Conservation (phyloP, 2,113 vertebrate species). For the Etheostoma spectabile region DNA sequence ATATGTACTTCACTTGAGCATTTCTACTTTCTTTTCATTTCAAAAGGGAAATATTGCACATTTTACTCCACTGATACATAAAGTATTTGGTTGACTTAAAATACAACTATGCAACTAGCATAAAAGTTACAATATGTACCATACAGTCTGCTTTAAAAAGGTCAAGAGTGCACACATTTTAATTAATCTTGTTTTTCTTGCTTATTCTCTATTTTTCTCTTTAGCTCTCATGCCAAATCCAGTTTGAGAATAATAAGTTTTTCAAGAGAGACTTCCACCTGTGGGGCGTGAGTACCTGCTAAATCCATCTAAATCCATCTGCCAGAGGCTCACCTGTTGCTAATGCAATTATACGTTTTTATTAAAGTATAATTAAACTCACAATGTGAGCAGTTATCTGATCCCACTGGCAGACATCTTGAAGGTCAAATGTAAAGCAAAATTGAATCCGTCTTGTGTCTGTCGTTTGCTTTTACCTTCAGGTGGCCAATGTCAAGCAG, state of each 20-base stretch:
- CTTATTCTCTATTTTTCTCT: conserved; percentile 3
- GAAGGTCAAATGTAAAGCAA: not conserved
- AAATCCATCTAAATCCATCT: not conserved
- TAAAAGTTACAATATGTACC: not conserved
- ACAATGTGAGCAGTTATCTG: not conserved
- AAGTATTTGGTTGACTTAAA: not conserved
- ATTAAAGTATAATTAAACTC: too few species aligned
- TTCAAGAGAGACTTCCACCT: conserved; percentile 91
- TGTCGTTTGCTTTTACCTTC: not conserved
- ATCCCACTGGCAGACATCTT: not conserved
- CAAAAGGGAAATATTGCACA: not conserved
- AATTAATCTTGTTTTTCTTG: not conserved
- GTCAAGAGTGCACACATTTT: not conserved
- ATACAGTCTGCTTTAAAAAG: not conserved
- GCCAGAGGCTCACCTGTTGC: not conserved
- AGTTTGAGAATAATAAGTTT: conserved; percentile 91
- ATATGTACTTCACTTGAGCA: not conserved
- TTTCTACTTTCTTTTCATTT: not conserved
- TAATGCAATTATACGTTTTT: too few species aligned
- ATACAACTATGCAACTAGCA: not conserved
- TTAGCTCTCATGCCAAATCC: conserved; percentile 89
- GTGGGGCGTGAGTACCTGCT: conserved; percentile 91
- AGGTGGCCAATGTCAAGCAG: conserved; percentile 88
- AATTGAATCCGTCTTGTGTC: not conserved
- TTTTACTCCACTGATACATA: not conserved